Evolutionary conservation across 53 echinoderm and acorn worm genomes (phyloP).

Genomic region (Paracentrotus lividus): DNA sequence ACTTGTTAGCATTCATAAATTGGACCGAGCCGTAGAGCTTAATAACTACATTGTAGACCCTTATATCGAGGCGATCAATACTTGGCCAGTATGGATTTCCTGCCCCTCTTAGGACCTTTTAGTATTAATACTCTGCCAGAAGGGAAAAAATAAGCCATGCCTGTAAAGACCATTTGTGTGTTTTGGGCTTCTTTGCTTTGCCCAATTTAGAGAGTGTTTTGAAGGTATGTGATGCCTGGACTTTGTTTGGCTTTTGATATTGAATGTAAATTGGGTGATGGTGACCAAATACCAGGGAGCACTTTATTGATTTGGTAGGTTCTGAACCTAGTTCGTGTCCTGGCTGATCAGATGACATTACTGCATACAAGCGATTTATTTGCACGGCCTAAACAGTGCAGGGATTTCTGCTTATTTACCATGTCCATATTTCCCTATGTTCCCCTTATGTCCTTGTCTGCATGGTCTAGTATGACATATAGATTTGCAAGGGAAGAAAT

Average conservation of each 20-base stretch:
- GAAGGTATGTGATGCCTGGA: background rate
- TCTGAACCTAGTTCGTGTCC: constrained; percentile 10
- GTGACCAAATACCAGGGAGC: constrained; percentile 43
- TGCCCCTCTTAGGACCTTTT: background rate
- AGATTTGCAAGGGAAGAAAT: constrained; percentile 23
- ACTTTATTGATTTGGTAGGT: constrained; percentile 54
- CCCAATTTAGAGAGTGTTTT: constrained; percentile 26
- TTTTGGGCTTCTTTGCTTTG: background rate
- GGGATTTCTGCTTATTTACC: constrained; percentile 18
- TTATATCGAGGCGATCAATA: background rate
- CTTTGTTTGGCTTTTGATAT: constrained; percentile 32
- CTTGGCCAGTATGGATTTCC: background rate
- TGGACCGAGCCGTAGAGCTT: background rate
- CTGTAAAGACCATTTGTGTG: constrained; percentile 14
- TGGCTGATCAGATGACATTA: constrained; percentile 31
- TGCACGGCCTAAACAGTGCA: constrained; percentile 6
- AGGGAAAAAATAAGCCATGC: background rate
- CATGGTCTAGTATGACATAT: constrained; percentile 13
- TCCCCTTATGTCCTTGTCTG: constrained; percentile 6
- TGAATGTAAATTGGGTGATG: constrained; percentile 52
- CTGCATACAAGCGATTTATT: constrained; percentile 27
- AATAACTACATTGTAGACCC: too few relatives aligned
- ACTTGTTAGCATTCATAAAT: background rate
- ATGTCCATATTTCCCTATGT: constrained; percentile 17
- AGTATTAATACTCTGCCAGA: constrained; percentile 5